Evolutionary conservation across 2,113 vertebrate species (phyloP), one percentile per base, ranked within the genome.

Genomic region (Dasypus novemcinctus): DNA sequence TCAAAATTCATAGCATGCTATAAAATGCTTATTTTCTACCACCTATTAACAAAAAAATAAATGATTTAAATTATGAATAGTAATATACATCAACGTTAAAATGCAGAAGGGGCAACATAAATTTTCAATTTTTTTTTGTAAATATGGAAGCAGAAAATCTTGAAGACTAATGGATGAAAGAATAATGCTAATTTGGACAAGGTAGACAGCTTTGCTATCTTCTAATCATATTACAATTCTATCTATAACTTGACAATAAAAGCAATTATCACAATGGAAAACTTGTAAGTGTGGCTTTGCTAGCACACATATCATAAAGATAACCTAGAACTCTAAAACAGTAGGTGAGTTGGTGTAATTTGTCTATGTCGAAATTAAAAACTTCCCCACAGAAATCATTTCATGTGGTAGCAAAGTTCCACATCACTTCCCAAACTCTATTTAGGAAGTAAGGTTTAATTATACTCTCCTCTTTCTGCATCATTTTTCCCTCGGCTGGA

Each of bases 1-100:
- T 49, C 57, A 96, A 64, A 20, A 82, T 10, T 74, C 3, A 25
- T 15, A 80, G 78, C 25, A 36, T 85, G 5, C 29, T 83, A 79
- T n/a, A 89, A 57, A 83, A 94, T 71, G 74, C 64, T 94, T 93
- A 93, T 72, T 91, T 96, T 79, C 66, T 90, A 88, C 11, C 4
- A 91, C 7, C 33, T 90, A 72, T 90, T 84, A 87, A 59, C 63
- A 91, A 91, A 91, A 66, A 93, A 95, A 85, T 33, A 89, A 83
- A 80, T 82, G 63, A 88, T 66, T 84, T 88, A 91, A 94, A 71
- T 96, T 93, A 75, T 25, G 29, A 68, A 36, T 85, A 91, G 64
- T 46, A 81, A 64, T 90, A 90, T 21, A 57, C 7, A 83, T 83
- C 57, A 89, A 81, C 14, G 82, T 92, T 43, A 82, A 81, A 83